Evolutionary conservation across 2,113 vertebrate genomes (phyloP).

Genomic region (Ameiurus melas): DNA sequence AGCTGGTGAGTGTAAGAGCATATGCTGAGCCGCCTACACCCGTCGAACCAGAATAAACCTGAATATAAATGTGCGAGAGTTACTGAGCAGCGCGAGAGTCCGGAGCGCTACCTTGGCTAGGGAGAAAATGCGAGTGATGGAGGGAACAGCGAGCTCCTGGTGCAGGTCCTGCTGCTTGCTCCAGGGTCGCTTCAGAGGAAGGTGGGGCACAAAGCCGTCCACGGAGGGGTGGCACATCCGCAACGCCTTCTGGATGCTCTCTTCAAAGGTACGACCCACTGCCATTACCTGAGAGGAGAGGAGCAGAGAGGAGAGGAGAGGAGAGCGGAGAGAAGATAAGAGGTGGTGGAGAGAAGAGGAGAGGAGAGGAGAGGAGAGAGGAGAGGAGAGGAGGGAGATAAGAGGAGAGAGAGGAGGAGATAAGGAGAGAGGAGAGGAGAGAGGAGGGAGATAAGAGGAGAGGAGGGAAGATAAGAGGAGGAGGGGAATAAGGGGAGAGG

Average conservation of each 20-base stretch:
- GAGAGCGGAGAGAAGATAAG: not conserved
- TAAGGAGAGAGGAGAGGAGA: too few relatives aligned
- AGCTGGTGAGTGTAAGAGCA: not conserved
- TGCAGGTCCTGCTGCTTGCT: slow-evolving; percentile 71
- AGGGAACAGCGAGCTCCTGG: slow-evolving; percentile 84
- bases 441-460: too few relatives aligned
- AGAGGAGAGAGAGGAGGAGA: too few relatives aligned
- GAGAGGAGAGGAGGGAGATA: too few relatives aligned
- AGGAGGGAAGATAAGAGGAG: too few relatives aligned
- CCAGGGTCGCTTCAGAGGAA: slow-evolving; percentile 91
- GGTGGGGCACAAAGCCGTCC: slow-evolving; percentile 82
- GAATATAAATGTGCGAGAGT: not conserved
- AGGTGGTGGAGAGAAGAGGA: not conserved
- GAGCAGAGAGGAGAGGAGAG: too few relatives aligned
- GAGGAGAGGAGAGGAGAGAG: not conserved
- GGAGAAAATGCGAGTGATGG: slow-evolving; percentile 86
- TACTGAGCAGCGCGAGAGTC: not conserved
- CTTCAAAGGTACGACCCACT: slow-evolving; percentile 91
- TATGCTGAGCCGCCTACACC: not conserved
- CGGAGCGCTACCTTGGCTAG: slow-evolving; percentile 84
- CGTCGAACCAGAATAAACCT: not conserved
- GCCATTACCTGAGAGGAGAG: slow-evolving; percentile 86
- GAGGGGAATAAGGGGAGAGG: too few relatives aligned
- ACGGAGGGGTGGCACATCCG: slow-evolving; percentile 94
- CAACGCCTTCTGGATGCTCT: slow-evolving; percentile 93